A percentile compares a stretch with the other conserved stretches of the same genome.
phyloP scores from a whole-genome alignment of 1,140 invertebrate species.

The Drosophila albomicans region DNA sequence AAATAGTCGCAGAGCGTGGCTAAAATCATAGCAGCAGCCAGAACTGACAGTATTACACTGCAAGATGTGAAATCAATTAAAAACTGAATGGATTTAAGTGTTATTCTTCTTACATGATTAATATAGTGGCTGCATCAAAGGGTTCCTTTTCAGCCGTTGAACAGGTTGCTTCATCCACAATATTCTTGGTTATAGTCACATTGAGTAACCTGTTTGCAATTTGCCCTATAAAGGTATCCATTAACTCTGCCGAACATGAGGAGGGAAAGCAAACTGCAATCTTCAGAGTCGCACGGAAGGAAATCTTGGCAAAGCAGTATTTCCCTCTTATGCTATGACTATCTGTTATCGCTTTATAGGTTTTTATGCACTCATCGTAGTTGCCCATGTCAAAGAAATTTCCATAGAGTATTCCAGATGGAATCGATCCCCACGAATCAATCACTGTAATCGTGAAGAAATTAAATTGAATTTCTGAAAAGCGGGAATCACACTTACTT shows the following conservation, averaged over 20 bases:
- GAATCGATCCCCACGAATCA: slow-evolving; percentile 59
- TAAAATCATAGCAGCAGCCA: slow-evolving; percentile 22
- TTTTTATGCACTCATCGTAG: slow-evolving; percentile 53
- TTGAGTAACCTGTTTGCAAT: slow-evolving; percentile 36
- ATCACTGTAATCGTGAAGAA: slow-evolving; percentile 34
- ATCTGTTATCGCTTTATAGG: slow-evolving; percentile 23
- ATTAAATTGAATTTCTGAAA: background rate
- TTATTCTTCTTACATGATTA: slow-evolving; percentile 53
- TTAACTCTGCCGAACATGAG: slow-evolving; percentile 43
- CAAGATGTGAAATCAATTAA: background rate
- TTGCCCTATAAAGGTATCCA: slow-evolving; percentile 42
- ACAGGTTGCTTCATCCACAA: slow-evolving; percentile 37
- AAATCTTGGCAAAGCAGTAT: slow-evolving; percentile 45
- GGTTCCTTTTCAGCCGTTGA: slow-evolving; percentile 35
- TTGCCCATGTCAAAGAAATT: slow-evolving; percentile 54
- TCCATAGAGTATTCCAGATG: slow-evolving; percentile 40
- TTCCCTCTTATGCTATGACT: slow-evolving; percentile 43
- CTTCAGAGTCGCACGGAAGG: background rate
- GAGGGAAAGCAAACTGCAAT: slow-evolving; percentile 53
- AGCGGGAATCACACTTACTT: slow-evolving; percentile 21
- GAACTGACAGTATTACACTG: slow-evolving; percentile 48
- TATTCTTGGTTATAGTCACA: slow-evolving; percentile 3
- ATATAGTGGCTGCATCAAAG: slow-evolving; percentile 43
- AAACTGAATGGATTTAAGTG: background rate
- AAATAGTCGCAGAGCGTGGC: slow-evolving; percentile 61